Base-by-base conservation (phyloP, 2,113 vertebrate genomes). In the Cyphomyrus discorhynchus region DNA sequence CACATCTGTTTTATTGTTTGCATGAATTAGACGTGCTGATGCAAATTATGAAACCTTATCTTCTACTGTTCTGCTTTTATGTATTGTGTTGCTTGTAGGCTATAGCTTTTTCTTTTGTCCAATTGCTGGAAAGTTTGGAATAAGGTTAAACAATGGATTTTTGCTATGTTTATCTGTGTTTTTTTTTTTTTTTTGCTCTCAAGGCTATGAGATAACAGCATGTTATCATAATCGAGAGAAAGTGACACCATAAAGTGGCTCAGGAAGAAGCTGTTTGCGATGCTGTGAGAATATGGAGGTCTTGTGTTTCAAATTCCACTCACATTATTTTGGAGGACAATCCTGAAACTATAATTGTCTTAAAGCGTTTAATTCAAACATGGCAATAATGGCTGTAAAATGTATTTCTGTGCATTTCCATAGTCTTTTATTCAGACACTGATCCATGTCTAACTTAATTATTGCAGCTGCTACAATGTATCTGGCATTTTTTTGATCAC, bases 31-130 rank as follows among this genome's bases (percentile, higher is more conserved):
- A 52, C 11, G 31, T 77, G 66, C 27, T 77, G 66, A 80, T 88
- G 13, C 50, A 10, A 47, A 74, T 10, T 21, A 77, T 47, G 11
- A 39, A 46, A 15, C 88, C 47, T 46, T 39, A 80, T 19, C 13
- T 80, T 88, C n/a, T 88, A 15, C 35, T 62, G 58, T 46, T 88
- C 1, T 80, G n/a, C 46, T 77, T 88, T 66, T 66, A 77, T 46
- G 46, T 21, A 50, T 31, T 2, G 4, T 13, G 46, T 50, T 88
- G 19, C 53, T 88, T 39, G 24, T 80, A 80, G 35, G 17, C 17
- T 80, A 42, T 80, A 80, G 31, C 5, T 77, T 35, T 77, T 15
- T 39, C 13, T 74, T 77, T 70, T 70, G 53, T 19, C 70, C 31
- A 77, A 17, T 39, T 77, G 58, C 31, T 77, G 31, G 70, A 31